phyloP scores from a whole-genome alignment of 2,113 vertebrate species.

The Dipodomys stephensi region DNA sequence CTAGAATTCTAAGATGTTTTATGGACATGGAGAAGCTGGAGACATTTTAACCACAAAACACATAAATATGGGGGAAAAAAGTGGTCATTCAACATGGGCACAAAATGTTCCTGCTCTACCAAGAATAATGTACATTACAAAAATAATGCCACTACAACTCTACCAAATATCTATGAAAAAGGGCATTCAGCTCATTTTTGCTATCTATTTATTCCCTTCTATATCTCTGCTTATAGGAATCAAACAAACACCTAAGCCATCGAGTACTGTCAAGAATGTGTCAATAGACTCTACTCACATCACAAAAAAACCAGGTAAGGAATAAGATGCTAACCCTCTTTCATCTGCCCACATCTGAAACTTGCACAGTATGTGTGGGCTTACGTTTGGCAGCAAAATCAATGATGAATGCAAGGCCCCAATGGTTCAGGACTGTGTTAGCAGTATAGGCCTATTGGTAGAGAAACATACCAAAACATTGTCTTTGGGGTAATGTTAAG shows the following conservation, averaged over 20 bases:
- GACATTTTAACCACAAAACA: slow-evolving; percentile 30
- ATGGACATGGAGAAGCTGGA: neutral
- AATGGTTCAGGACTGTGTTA: neutral
- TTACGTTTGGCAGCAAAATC: neutral
- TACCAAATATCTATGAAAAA: neutral
- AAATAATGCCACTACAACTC: neutral
- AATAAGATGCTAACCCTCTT: neutral
- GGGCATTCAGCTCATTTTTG: neutral
- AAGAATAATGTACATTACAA: neutral
- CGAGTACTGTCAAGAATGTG: slow-evolving; percentile 67
- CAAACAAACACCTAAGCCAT: slow-evolving; percentile 66
- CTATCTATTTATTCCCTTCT: neutral
- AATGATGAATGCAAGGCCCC: neutral
- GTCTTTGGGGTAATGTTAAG: neutral
- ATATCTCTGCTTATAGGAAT: slow-evolving; percentile 76
- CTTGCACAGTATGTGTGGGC: neutral
- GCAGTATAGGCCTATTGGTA: neutral
- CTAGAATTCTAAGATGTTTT: slow-evolving; percentile 46
- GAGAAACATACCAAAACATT: neutral
- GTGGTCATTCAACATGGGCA: neutral
- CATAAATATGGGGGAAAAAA: neutral
- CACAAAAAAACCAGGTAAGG: slow-evolving; percentile 85
- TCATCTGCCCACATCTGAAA: neutral
- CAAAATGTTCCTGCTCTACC: neutral
- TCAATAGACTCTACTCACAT: slow-evolving; percentile 67